Evolutionary conservation across 2,888 invertebrate species (phyloP), one percentile per base, ranked within the genome.

Genomic region (Ichneumoninae sp.): DNA sequence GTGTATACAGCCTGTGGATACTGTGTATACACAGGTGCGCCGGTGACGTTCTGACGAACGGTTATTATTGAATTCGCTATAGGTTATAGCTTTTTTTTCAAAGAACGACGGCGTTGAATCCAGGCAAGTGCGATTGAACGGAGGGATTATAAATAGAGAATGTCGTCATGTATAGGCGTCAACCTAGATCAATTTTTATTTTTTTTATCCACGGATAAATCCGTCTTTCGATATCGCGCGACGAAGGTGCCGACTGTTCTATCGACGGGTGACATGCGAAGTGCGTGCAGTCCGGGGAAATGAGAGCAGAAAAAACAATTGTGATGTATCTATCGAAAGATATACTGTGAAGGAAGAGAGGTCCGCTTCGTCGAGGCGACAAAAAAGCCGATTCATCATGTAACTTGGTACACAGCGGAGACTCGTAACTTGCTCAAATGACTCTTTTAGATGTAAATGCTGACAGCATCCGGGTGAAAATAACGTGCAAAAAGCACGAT

Each of bases 1-100:
- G 3, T 54, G n/a, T 52, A 8, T 2, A 19, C 52, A 19, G n/a
- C 52, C 52, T 19, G n/a, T n/a, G n/a, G n/a, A n/a, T n/a, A n/a
- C n/a, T n/a, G n/a, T n/a, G n/a, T n/a, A 19, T n/a, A 19, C 52
- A n/a, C n/a, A 52, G 52, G 52, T 54, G 26, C 57, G 13, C 57
- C 57, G 26, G 8, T 5, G 57, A 57, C 10, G 26, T 22, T 26
- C 57, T 57, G 26, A 22, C 22, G 13, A 57, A 57, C 57, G 57
- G 57, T 57, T 57, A 57, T 57, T 57, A 57, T 57, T 57, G 30
- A 62, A 62, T 62, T 62, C 16, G 16, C 33, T 6, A 33, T 30
- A 62, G n/a, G 44, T 47, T 47, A 16, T 47, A 47, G 44, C 16
- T 13, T 47, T 47, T 47, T 16, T 47, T 47, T 16, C 16, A 5